Evolutionary conservation across 2,113 vertebrate genomes (phyloP).

Genomic region (Climacteris rufus): DNA sequence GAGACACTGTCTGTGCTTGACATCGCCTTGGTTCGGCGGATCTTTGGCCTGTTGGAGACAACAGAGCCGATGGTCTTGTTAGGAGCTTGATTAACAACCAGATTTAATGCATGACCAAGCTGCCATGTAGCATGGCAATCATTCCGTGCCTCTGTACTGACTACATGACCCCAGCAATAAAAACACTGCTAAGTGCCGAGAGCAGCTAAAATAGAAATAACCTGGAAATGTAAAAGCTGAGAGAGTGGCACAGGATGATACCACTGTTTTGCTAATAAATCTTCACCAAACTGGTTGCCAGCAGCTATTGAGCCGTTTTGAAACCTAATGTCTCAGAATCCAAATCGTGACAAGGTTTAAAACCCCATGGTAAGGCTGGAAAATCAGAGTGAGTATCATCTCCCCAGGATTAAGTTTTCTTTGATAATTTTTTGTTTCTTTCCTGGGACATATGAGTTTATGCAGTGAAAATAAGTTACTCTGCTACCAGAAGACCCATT

Average conservation of each 20-base stretch:
- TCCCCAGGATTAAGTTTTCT: neutral
- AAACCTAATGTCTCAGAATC: neutral
- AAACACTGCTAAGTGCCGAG: neutral
- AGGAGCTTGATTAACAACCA: conserved; percentile 28
- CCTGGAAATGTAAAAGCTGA: neutral
- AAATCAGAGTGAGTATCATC: neutral
- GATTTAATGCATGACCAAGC: conserved; percentile 27
- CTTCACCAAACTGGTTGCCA: neutral
- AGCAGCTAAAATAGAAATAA: neutral
- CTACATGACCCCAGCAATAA: neutral
- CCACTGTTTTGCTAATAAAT: neutral
- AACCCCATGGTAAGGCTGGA: fast-evolving
- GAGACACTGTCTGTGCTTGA: neutral
- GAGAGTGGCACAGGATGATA: neutral
- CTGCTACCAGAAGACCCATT: neutral
- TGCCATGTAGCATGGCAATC: conserved; percentile 34
- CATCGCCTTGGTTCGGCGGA: neutral
- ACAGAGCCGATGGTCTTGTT: neutral
- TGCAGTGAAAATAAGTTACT: neutral
- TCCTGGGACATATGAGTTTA: neutral
- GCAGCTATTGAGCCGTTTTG: neutral
- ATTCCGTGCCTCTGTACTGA: neutral
- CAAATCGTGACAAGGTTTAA: neutral
- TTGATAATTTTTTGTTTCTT: neutral
- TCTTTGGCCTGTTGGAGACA: neutral